Evolutionary conservation across 2,113 vertebrate species (phyloP).

Genomic region (Esox niger): DNA sequence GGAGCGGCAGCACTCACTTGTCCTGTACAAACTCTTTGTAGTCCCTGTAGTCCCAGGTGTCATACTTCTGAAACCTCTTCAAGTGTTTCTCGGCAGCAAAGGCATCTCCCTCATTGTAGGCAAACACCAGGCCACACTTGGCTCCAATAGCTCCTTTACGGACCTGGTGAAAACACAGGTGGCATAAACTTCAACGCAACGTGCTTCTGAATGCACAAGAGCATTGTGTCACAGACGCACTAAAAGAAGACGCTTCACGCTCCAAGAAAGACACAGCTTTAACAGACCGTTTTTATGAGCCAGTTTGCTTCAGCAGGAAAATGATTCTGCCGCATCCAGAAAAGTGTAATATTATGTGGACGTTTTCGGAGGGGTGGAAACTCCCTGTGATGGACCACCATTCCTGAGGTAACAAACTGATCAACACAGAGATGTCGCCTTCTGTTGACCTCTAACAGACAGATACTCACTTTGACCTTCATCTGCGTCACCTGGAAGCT

Average conservation of each 20-base stretch:
- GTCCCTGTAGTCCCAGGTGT: constrained; percentile 85
- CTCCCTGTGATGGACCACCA: not conserved
- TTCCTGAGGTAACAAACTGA: no score
- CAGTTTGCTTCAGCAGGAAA: no score
- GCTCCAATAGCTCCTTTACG: constrained; percentile 94
- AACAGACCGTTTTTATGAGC: no score
- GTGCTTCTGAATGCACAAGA: not conserved
- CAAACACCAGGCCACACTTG: constrained; percentile 91
- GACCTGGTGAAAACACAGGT: constrained; percentile 71
- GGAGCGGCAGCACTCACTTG: constrained; percentile 74
- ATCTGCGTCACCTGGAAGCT: constrained; percentile 95
- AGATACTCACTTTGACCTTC: constrained; percentile 84
- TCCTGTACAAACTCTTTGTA: constrained; percentile 87
- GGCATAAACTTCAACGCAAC: no score
- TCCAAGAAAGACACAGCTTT: no score
- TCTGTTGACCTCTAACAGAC: no score
- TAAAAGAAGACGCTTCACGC: not conserved
- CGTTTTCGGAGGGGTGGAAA: not conserved
- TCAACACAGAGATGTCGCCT: no score
- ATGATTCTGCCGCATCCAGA: no score
- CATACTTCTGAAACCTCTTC: constrained; percentile 84
- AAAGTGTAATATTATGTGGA: no score
- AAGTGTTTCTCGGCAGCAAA: constrained; percentile 95
- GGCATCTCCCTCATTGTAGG: constrained; percentile 78
- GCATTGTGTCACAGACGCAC: not conserved